These are phyloP conservation scores for Neoscelio sp. DNA, from an alignment of 2,888 invertebrate genomes.

Conservation along the genomic window DNA sequence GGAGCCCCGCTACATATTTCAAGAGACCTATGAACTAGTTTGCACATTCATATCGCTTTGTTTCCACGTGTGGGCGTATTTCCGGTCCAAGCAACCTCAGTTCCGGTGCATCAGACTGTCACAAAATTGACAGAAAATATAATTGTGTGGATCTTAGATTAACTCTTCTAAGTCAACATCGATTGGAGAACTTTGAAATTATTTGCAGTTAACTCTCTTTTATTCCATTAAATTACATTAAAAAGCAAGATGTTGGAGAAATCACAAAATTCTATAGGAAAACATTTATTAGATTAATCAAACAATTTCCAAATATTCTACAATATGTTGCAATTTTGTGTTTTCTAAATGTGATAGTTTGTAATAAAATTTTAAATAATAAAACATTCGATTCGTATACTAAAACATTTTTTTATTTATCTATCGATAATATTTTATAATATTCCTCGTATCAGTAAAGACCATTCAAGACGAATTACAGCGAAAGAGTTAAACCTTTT, in stretches of 20 bases:
- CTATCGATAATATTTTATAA: too few relatives aligned
- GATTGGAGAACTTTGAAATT: background rate
- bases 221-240: too few relatives aligned
- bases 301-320: background rate
- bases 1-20: constrained; percentile 51
- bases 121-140: constrained; percentile 42
- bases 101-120: constrained; percentile 51
- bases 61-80: constrained; percentile 62
- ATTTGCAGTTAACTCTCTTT: too few relatives aligned
- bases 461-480: too few relatives aligned
- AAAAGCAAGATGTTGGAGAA: too few relatives aligned
- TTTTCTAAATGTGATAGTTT: background rate
- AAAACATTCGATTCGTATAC: too few relatives aligned
- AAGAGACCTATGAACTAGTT: constrained; percentile 66
- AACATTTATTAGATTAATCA: too few relatives aligned
- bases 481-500: too few relatives aligned
- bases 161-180: background rate
- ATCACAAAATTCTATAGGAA: too few relatives aligned
- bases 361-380: too few relatives aligned
- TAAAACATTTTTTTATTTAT: too few relatives aligned
- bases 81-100: constrained; percentile 62
- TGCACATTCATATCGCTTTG: constrained; percentile 63
- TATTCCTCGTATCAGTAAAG: too few relatives aligned
- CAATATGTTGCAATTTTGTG: background rate
- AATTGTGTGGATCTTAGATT: constrained; percentile 10